Conservation (phyloP, 2,888 invertebrate genomes). For the Lithophane leautieri region DNA sequence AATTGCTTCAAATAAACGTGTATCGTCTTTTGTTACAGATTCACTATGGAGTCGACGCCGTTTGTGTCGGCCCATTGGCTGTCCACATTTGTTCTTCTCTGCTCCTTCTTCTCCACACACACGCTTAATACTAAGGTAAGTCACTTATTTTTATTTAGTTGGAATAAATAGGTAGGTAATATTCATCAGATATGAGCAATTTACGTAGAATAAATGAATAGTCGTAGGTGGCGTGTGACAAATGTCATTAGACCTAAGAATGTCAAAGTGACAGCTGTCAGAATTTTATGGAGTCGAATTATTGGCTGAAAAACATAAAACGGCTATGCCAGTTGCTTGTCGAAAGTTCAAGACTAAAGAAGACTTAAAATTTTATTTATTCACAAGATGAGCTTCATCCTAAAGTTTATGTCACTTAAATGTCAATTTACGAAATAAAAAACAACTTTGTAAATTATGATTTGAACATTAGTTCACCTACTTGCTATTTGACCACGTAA, state of each 20-base stretch:
- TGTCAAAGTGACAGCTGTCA: slow-evolving; percentile 30
- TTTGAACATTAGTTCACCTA: slow-evolving; percentile 37
- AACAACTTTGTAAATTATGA: slow-evolving; percentile 29
- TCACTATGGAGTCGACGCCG: slow-evolving; percentile 83
- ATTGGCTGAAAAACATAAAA: background rate
- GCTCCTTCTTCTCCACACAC: slow-evolving; percentile 84
- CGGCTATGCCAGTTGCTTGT: background rate
- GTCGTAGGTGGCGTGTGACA: background rate
- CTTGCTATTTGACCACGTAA: slow-evolving; percentile 28
- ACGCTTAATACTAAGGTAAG: slow-evolving; percentile 86
- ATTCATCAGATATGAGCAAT: background rate
- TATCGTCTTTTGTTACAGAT: slow-evolving; percentile 74
- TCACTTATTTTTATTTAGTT: background rate
- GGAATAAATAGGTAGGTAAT: background rate
- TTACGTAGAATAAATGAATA: background rate
- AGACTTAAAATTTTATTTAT: slow-evolving; percentile 28
- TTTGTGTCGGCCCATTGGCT: slow-evolving; percentile 85
- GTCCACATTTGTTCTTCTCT: slow-evolving; percentile 82
- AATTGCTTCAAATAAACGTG: slow-evolving; percentile 1
- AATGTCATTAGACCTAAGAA: background rate
- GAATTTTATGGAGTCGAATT: background rate
- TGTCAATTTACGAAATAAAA: slow-evolving; percentile 51
- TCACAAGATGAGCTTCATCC: slow-evolving; percentile 9
- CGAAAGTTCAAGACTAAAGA: slow-evolving; percentile 10
- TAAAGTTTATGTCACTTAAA: slow-evolving; percentile 44